These are phyloP conservation scores for Alethe diademata DNA, from an alignment of 2,113 vertebrate species.

Conservation along the genomic window DNA sequence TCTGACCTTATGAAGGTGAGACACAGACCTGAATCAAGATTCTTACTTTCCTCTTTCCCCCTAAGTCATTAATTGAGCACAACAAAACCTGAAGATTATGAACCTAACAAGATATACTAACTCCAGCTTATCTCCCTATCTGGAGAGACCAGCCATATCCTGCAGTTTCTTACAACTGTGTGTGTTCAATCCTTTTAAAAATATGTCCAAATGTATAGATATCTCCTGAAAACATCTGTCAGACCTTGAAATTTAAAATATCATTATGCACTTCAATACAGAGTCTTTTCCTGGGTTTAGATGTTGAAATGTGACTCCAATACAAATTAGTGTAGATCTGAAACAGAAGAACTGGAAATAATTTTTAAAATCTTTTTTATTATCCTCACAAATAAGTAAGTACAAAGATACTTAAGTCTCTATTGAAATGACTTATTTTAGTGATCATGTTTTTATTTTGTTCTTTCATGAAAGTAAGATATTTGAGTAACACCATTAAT, in stretches of 20 bases:
- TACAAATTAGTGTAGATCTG: neutral
- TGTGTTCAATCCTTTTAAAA: neutral
- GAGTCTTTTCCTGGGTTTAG: neutral
- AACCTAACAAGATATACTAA: neutral
- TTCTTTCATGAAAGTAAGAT: neutral
- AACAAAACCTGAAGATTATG: neutral
- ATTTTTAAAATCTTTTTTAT: neutral
- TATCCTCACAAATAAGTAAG: neutral
- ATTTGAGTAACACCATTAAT: neutral
- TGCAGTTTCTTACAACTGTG: neutral
- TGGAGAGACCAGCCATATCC: neutral
- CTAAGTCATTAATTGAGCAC: neutral
- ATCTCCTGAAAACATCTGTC: neutral
- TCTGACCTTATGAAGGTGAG: neutral
- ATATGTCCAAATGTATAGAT: fast-evolving
- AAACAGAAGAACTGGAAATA: neutral
- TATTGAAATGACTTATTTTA: neutral
- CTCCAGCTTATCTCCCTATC: neutral
- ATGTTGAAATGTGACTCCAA: neutral
- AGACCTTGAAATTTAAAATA: neutral
- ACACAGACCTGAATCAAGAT: neutral
- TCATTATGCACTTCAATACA: neutral
- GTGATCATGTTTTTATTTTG: neutral
- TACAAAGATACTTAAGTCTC: neutral
- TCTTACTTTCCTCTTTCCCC: neutral